These are phyloP conservation scores for Gila robusta DNA, from an alignment of 2,797 vertebrate species.

Conservation along the genomic window DNA sequence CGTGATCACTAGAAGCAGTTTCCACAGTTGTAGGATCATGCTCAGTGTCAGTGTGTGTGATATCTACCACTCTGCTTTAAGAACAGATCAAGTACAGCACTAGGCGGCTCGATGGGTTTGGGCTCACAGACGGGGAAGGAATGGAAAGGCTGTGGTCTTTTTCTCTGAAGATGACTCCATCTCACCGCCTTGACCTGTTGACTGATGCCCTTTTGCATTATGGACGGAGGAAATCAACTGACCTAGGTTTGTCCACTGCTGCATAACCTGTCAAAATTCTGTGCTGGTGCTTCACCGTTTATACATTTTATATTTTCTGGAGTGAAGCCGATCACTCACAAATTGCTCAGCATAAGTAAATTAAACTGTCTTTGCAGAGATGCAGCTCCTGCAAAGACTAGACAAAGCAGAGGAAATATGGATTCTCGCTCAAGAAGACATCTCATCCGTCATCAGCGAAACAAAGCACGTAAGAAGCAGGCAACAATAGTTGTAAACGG, in stretches of 20 bases:
- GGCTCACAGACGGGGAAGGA: no score
- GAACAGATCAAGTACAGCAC: no score
- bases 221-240: slow-evolving; percentile 28
- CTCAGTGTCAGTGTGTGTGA: not conserved
- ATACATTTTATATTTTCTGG: not conserved
- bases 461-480: no score
- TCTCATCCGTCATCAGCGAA: slow-evolving; percentile 9
- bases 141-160: no score
- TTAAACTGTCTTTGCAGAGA: slow-evolving; percentile 1
- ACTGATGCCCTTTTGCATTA: slow-evolving; percentile 36
- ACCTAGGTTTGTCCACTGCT: slow-evolving; percentile 19
- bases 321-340: not conserved
- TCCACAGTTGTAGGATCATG: not conserved
- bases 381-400: slow-evolving; percentile 20
- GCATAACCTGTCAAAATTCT: not conserved
- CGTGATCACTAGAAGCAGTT: not conserved
- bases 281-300: not conserved
- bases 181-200: slow-evolving; percentile 24
- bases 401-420: slow-evolving; percentile 5
- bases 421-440: not conserved
- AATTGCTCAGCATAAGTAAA: not conserved
- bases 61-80: not conserved
- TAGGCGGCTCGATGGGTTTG: no score
- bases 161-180: slow-evolving; percentile 11
- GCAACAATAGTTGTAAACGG: no score